Evolutionary conservation across 2,113 vertebrate genomes (phyloP).

Genomic region (Ellobius talpinus): DNA sequence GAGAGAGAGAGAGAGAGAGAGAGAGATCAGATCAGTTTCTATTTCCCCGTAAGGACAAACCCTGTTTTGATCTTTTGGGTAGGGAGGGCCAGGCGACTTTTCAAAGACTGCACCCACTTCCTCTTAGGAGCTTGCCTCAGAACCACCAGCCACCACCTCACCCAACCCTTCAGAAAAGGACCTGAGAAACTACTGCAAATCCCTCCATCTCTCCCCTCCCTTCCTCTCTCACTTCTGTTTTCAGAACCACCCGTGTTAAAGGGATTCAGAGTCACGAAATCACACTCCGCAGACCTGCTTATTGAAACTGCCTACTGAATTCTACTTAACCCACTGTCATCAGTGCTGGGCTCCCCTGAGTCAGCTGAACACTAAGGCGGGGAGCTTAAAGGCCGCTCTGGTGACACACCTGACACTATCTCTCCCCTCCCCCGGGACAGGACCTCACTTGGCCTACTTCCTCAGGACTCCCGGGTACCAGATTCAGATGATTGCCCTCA

Average conservation of each 20-base stretch:
- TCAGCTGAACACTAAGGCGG: not conserved
- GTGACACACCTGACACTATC: not conserved
- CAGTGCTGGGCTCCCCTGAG: not conserved
- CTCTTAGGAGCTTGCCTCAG: not conserved
- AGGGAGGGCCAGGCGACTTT: too few relatives aligned
- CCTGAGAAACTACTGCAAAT: not conserved
- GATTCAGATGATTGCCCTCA: not conserved
- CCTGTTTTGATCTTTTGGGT: not conserved
- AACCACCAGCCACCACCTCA: not conserved
- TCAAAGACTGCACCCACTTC: not conserved
- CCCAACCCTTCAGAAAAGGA: not conserved
- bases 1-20: too few relatives aligned
- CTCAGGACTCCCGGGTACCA: not conserved
- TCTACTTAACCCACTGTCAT: not conserved
- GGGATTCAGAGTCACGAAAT: not conserved
- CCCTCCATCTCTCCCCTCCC: rapidly evolving
- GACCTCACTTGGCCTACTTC: not conserved
- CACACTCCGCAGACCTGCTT: not conserved
- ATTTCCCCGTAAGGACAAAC: not conserved
- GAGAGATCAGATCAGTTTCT: not conserved
- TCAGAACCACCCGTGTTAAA: not conserved
- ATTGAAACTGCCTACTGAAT: too few relatives aligned
- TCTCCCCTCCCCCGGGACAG: not conserved
- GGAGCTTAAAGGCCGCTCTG: not conserved
- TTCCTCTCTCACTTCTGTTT: not conserved